Percentiles rank a stretch among this genome's conserved stretches.
Evolutionary conservation across 2,113 vertebrate species (phyloP).

Genomic region (Bos indicus): DNA sequence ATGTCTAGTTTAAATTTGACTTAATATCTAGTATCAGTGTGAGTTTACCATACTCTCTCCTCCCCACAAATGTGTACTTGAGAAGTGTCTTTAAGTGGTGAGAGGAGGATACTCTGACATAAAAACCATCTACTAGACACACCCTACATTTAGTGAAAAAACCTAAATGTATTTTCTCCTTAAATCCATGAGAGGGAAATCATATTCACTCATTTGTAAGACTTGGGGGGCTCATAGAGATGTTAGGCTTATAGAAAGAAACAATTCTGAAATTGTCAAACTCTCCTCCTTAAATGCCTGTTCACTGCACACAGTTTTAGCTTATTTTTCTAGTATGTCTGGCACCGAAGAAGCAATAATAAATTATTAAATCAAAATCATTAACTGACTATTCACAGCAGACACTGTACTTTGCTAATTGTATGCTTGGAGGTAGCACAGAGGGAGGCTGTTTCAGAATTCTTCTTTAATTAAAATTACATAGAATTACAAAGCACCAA

Average conservation of each 20-base stretch:
- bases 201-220: not conserved
- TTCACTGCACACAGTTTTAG: conserved; percentile 33
- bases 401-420: conserved; percentile 84
- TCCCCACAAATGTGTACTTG: not conserved
- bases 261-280: conserved; percentile 22
- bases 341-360: conserved; percentile 77
- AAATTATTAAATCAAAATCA: conserved; percentile 85
- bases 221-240: not conserved
- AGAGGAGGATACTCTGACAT: not conserved
- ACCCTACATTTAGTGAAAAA: not conserved
- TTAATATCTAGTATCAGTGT: not conserved
- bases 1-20: not conserved
- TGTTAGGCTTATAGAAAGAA: not conserved
- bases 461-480: conserved; percentile 91
- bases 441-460: conserved; percentile 83
- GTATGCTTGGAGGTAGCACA: conserved; percentile 84
- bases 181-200: not conserved
- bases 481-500: conserved; percentile 85
- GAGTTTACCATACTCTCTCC: not conserved
- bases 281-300: conserved; percentile 3
- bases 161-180: not conserved
- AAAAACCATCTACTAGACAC: not conserved
- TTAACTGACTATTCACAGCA: conserved; percentile 82
- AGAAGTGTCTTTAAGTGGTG: not conserved
- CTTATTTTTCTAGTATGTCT: conserved; percentile 20